Evolutionary conservation across 2,797 vertebrate genomes (phyloP).

Genomic region (Thamnophis elegans): DNA sequence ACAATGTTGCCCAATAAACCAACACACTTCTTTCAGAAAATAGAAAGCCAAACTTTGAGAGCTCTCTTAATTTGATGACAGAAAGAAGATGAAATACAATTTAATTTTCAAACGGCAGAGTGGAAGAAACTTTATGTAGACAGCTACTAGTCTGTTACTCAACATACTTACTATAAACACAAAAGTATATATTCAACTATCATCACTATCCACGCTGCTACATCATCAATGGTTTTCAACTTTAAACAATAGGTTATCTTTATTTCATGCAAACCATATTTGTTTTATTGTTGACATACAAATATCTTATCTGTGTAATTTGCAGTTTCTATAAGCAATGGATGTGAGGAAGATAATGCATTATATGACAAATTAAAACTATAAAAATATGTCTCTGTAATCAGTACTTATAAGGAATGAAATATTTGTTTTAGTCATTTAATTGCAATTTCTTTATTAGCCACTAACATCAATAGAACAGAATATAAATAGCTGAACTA

Average conservation of each 20-base stretch:
- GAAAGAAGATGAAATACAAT: background rate
- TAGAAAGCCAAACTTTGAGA: background rate
- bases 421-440: background rate
- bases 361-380: background rate
- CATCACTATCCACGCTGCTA: background rate
- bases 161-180: background rate
- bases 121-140: too few species aligned
- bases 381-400: background rate
- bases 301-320: background rate
- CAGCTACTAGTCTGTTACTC: background rate
- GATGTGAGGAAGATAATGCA: background rate
- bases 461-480: background rate
- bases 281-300: background rate
- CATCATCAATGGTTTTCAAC: background rate
- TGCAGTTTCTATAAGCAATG: background rate
- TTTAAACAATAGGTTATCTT: background rate
- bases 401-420: background rate
- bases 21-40: background rate
- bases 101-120: background rate
- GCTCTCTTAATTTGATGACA: background rate
- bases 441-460: background rate
- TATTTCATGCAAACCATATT: background rate
- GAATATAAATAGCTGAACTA: background rate
- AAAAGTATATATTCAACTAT: background rate
- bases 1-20: background rate